Conservation (phyloP, 2,888 invertebrate species). For the Ashinkailepas kermadecensis region DNA sequence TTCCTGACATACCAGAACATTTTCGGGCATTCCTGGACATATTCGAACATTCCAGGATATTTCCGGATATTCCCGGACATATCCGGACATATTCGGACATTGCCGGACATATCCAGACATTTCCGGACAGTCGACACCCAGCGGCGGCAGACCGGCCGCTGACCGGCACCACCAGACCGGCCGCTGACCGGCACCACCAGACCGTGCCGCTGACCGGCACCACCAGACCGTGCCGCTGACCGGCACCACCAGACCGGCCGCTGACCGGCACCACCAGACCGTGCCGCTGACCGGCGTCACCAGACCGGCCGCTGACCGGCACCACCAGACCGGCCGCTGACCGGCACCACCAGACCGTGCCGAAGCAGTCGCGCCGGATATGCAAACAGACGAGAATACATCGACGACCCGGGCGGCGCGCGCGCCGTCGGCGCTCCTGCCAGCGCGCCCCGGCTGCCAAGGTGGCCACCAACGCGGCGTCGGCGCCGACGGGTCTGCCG, state of each 20-base stretch:
- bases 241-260: background rate
- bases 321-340: background rate
- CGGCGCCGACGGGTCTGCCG: background rate
- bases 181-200: background rate
- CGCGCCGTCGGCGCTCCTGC: background rate
- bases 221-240: background rate
- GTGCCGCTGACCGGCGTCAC: background rate
- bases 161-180: background rate
- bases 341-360: background rate
- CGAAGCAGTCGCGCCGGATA: background rate
- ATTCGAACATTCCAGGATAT: too few species aligned
- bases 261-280: background rate
- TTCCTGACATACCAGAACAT: too few species aligned
- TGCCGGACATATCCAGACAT: too few species aligned
- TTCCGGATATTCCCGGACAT: too few species aligned
- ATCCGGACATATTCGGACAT: too few species aligned
- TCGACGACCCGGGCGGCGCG: background rate
- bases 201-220: background rate
- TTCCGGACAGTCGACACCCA: too few species aligned
- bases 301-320: background rate
- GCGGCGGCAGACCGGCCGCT: background rate
- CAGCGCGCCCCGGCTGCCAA: constrained; percentile 1
- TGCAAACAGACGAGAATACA: background rate
- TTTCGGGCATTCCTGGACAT: too few species aligned
- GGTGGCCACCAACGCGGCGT: background rate